These are phyloP conservation scores for Labia minor DNA, from an alignment of 2,888 invertebrate genomes.

Conservation along the genomic window DNA sequence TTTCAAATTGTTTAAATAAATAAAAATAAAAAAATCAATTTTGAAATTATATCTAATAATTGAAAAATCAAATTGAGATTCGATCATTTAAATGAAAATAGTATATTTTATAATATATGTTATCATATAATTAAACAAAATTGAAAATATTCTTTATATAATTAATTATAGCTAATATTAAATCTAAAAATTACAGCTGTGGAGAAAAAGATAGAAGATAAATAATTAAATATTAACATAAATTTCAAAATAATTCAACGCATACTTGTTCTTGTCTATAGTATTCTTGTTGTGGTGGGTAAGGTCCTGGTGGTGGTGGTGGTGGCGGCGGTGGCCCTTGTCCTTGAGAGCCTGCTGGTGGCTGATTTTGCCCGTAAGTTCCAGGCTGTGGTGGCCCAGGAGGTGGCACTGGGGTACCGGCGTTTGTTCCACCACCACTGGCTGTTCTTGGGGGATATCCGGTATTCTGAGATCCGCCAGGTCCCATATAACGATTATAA, in stretches of 20 bases:
- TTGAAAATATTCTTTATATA: too few relatives aligned
- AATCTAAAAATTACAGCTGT: too few relatives aligned
- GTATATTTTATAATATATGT: too few relatives aligned
- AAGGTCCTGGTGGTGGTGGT: constrained; percentile 59
- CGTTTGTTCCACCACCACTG: constrained; percentile 27
- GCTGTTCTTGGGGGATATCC: constrained; percentile 30
- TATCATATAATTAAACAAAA: too few relatives aligned
- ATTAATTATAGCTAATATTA: too few relatives aligned
- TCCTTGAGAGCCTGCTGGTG: constrained; percentile 34
- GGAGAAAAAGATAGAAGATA: too few relatives aligned
- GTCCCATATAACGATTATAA: constrained; percentile 35
- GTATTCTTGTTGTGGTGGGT: constrained; percentile 38
- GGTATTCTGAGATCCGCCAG: constrained; percentile 29
- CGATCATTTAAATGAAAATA: too few relatives aligned
- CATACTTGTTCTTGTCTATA: constrained; percentile 49
- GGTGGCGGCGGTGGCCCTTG: constrained; percentile 64
- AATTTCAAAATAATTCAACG: too few relatives aligned
- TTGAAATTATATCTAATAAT: neutral
- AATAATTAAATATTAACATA: too few relatives aligned
- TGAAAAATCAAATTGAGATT: too few relatives aligned
- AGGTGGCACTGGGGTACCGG: constrained; percentile 28
- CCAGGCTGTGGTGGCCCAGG: constrained; percentile 36
- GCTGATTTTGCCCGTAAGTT: constrained; percentile 36
- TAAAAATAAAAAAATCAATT: constrained; percentile 21
- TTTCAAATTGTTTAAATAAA: neutral